Conservation (phyloP, 2,797 vertebrate genomes). For the Scolopax rusticola region DNA sequence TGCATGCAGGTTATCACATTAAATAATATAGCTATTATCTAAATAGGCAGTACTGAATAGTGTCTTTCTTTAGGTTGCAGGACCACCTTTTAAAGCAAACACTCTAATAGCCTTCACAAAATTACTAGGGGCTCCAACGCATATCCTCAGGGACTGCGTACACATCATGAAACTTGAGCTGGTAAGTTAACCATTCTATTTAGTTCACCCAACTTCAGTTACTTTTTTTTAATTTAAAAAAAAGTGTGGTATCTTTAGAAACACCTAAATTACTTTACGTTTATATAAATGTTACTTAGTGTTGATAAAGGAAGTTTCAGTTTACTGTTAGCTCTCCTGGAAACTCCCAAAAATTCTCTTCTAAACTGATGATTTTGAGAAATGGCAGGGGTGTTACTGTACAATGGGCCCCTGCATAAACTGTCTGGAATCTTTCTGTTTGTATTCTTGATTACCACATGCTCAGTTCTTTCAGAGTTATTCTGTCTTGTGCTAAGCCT, state of each 20-base stretch:
- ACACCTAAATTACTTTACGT: neutral
- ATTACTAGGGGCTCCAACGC: slow-evolving; percentile 94
- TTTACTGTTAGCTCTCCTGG: neutral
- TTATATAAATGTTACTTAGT: neutral
- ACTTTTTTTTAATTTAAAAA: too few relatives aligned
- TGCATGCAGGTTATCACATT: neutral
- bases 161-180: slow-evolving; percentile 99
- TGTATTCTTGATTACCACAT: neutral
- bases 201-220: neutral
- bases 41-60: slow-evolving; percentile 22
- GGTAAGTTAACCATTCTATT: slow-evolving; percentile 76
- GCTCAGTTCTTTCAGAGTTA: neutral
- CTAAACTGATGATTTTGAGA: neutral
- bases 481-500: neutral
- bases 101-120: slow-evolving; percentile 99
- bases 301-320: neutral
- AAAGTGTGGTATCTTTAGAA: neutral
- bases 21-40: neutral
- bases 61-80: slow-evolving; percentile 88
- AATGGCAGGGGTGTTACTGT: neutral
- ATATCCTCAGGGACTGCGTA: slow-evolving; percentile 97
- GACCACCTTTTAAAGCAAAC: slow-evolving; percentile 99
- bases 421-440: neutral
- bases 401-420: neutral
- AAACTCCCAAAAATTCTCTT: neutral